phyloP scores from a whole-genome alignment of 1,140 invertebrate species.

The Ostrea edulis region DNA sequence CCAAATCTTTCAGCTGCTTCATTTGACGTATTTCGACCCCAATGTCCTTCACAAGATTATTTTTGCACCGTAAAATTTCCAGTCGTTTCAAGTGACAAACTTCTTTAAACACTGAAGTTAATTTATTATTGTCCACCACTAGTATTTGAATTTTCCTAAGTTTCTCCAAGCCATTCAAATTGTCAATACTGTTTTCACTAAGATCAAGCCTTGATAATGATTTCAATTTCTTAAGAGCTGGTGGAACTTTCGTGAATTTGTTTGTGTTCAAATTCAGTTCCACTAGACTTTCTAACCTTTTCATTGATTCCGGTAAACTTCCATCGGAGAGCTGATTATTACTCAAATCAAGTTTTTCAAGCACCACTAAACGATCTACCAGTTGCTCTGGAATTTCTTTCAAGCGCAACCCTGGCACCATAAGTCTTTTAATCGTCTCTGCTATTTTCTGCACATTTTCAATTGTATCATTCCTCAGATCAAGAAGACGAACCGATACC shows the following conservation, averaged over 20 bases:
- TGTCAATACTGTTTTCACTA: constrained; percentile 70
- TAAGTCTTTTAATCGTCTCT: constrained; percentile 64
- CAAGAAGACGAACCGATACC: constrained; percentile 70
- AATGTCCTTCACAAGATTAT: constrained; percentile 69
- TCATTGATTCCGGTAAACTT: constrained; percentile 70
- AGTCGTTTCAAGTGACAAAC: constrained; percentile 67
- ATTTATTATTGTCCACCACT: constrained; percentile 73
- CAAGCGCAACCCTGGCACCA: constrained; percentile 64
- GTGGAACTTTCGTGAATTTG: constrained; percentile 70
- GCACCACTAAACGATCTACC: constrained; percentile 59
- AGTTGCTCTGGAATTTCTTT: constrained; percentile 67
- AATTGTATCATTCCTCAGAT: constrained; percentile 68
- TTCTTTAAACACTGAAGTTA: constrained; percentile 69
- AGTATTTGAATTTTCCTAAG: constrained; percentile 71
- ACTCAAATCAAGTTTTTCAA: constrained; percentile 75
- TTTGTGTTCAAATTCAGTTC: constrained; percentile 73
- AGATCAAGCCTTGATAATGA: constrained; percentile 70
- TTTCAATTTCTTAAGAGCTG: constrained; percentile 64
- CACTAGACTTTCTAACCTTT: constrained; percentile 67
- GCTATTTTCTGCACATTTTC: constrained; percentile 69
- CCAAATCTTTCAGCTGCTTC: constrained; percentile 67
- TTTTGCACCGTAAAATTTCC: constrained; percentile 70
- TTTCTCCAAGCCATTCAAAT: constrained; percentile 70
- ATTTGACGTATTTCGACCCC: constrained; percentile 69
- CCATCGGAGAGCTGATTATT: constrained; percentile 70